Conservation (phyloP, 2,888 invertebrate species). For the Archaeoteleia sp. region DNA sequence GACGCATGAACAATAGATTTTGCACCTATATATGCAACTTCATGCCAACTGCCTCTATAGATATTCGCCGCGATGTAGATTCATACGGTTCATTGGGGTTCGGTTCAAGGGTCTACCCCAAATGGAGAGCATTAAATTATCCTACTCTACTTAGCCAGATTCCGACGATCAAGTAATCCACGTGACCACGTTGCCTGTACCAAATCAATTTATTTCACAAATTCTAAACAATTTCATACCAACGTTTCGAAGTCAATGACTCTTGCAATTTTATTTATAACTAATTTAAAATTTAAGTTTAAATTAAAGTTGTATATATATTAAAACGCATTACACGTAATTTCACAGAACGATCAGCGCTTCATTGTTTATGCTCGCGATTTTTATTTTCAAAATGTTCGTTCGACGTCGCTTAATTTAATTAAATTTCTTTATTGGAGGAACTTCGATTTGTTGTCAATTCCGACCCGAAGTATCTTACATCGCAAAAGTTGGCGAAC, state of each 20-base stretch:
- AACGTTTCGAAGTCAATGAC: no score
- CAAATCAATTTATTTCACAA: neutral
- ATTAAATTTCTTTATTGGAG: conserved; percentile 49
- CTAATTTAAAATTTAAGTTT: no score
- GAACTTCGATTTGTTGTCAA: conserved; percentile 51
- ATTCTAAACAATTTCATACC: no score
- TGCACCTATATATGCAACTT: conserved; percentile 15
- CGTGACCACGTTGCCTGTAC: neutral
- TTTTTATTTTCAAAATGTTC: neutral
- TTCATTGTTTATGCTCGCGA: neutral
- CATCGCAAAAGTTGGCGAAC: conserved; percentile 39
- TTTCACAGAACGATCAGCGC: conserved; percentile 4
- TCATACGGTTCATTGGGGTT: conserved; percentile 41
- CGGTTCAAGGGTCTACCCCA: conserved; percentile 46
- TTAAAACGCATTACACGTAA: conserved; percentile 2
- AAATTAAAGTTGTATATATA: neutral
- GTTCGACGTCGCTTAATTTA: conserved; percentile 42
- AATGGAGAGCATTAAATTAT: conserved; percentile 44
- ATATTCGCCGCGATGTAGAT: conserved; percentile 24
- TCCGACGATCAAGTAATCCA: conserved; percentile 22
- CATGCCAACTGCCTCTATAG: conserved; percentile 20
- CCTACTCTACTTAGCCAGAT: conserved; percentile 25
- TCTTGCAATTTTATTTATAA: no score
- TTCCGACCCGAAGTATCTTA: conserved; percentile 46
- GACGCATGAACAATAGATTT: conserved; percentile 51